Percentiles rank a stretch among this genome's conserved stretches.
Evolutionary conservation across 2,113 vertebrate species (phyloP).

Genomic region (Gadus macrocephalus): DNA sequence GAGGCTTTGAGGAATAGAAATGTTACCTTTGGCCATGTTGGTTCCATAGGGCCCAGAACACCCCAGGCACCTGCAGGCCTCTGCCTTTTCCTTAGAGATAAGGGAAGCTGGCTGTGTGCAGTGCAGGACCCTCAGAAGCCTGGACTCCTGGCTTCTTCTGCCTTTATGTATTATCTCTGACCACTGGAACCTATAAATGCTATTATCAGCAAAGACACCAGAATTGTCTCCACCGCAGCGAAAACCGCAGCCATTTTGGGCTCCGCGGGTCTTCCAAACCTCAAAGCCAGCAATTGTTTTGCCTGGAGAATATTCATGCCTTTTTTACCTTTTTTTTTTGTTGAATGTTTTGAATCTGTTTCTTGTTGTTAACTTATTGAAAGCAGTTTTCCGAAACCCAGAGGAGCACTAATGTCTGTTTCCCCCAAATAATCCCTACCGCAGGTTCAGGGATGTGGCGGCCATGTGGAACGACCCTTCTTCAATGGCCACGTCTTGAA

Average conservation of each 20-base stretch:
- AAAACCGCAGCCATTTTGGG: slow-evolving; percentile 14
- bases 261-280: slow-evolving; percentile 20
- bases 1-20: no score
- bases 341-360: no score
- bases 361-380: no score
- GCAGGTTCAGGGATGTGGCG: slow-evolving; percentile 76
- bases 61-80: no score
- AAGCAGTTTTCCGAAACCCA: slow-evolving; percentile 28
- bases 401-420: slow-evolving; percentile 58
- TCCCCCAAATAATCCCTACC: slow-evolving; percentile 57
- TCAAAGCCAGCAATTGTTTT: slow-evolving; percentile 27
- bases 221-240: slow-evolving; percentile 12
- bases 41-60: no score
- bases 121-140: no score
- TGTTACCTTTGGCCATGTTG: no score
- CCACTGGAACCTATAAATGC: slow-evolving; percentile 7
- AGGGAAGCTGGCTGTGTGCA: no score
- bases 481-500: slow-evolving; percentile 76
- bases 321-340: no score
- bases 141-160: no score
- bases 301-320: no score
- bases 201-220: slow-evolving; percentile 8
- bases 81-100: no score
- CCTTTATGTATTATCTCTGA: not conserved
- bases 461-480: slow-evolving; percentile 77